Base-by-base conservation (phyloP, 2,888 invertebrate species). In the Allophyes oxyacanthae region DNA sequence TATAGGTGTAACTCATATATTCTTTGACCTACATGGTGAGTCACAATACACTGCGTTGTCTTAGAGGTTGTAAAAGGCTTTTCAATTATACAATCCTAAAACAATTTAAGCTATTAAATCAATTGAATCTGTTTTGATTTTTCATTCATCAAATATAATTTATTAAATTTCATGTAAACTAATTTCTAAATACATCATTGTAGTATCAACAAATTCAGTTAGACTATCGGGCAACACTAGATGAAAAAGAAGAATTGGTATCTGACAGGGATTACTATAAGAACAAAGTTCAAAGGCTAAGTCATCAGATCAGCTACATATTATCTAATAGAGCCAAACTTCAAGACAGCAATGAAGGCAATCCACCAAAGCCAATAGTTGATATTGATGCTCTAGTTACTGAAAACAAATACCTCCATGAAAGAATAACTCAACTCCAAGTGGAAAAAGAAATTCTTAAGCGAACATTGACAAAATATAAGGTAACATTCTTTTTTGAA, bases 321-420 rank as follows among this genome's bases (percentile, higher is more conserved):
- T 64, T 94, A 28, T 79, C 86, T 7, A 97, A 62, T 86, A 97
- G 88, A 71, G 60, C 78, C 0, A 91, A 88, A 60, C 49, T 73
- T 13, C 82, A 79, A 46, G 79, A 81, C 42, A 50, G 88, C 32
- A 79, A 79, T 2, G 84, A 86, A 11, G 56, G 50, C 0, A 84
- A 88, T 51, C 71, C 79, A 30, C 86, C 90, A 2, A 92, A 91
- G 55, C 90, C 92, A 6, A 91, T 97, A 30, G 94, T 98, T 9
- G 98, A 98, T 81, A 95, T 98, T 75, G 98, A 98, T 90, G 95
- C 96, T 34, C 90, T 98, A 37, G 91, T 97, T 40, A 96, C 96
- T 84, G 98, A 98, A 88, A 98, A 98, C 86, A 96, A 96, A 95
- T 97, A 96, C 88, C 94, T 98, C 46, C 97, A 97, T 87, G 98